A percentile compares a stretch with the other conserved stretches of the same genome.
These are phyloP conservation scores for Sialia sialis DNA, from an alignment of 2,113 vertebrate species.

Conservation along the genomic window DNA sequence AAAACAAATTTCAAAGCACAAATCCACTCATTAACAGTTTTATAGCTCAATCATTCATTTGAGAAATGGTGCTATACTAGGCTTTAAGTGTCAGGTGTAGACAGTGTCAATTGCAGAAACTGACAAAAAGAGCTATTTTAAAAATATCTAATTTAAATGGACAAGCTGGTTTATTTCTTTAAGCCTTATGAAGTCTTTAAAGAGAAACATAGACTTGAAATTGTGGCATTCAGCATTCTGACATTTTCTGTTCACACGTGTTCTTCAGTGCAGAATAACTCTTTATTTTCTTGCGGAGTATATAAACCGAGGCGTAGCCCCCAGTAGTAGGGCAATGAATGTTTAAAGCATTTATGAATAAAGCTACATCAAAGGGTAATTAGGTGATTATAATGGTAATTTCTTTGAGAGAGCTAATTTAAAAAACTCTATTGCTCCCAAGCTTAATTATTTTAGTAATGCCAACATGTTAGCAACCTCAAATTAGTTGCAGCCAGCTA, in stretches of 20 bases:
- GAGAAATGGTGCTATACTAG: background rate
- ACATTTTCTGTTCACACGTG: background rate
- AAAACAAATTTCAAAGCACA: background rate
- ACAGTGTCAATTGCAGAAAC: background rate
- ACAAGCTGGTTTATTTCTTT: background rate
- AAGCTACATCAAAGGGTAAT: slow-evolving; percentile 60
- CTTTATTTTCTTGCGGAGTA: slow-evolving; percentile 14
- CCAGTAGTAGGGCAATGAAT: background rate
- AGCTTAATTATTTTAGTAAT: slow-evolving; percentile 68
- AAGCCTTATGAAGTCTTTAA: background rate
- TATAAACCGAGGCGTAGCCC: background rate
- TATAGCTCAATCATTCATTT: background rate
- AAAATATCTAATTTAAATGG: background rate
- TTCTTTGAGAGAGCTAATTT: slow-evolving; percentile 62
- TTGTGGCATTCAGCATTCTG: background rate
- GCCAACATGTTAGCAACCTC: slow-evolving; percentile 44
- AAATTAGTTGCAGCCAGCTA: slow-evolving; percentile 15
- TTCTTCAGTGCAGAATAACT: background rate
- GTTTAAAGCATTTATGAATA: slow-evolving; percentile 38
- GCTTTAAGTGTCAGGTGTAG: background rate
- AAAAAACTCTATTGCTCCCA: slow-evolving; percentile 45
- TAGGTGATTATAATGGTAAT: slow-evolving; percentile 57
- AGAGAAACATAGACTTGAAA: background rate
- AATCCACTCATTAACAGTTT: background rate
- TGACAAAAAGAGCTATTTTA: background rate